phyloP scores from a whole-genome alignment of 1,140 invertebrate genomes.

The Trichonephila clavata region DNA sequence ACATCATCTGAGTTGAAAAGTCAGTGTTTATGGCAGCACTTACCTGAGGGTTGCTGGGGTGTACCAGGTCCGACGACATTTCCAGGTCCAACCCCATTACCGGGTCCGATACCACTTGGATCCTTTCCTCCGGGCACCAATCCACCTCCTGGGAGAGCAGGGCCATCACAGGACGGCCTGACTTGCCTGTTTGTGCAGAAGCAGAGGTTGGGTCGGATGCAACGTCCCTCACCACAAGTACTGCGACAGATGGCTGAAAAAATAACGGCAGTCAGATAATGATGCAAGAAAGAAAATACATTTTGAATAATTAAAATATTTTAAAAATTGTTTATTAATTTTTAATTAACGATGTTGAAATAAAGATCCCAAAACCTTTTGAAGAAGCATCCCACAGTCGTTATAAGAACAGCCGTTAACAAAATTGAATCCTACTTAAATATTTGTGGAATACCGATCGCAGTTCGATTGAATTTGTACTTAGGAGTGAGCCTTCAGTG shows the following conservation, averaged over 20 bases:
- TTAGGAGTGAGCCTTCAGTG: too few species aligned
- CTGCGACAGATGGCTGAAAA: constrained; percentile 88
- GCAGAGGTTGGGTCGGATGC: constrained; percentile 91
- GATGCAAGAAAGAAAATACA: too few species aligned
- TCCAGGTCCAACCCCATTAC: neutral
- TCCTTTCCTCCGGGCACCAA: neutral
- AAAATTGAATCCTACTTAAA: too few species aligned
- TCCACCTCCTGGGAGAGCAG: neutral
- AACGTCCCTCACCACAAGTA: constrained; percentile 87
- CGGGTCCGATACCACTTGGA: neutral
- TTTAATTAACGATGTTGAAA: too few species aligned
- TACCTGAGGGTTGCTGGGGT: neutral
- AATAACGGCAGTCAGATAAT: neutral
- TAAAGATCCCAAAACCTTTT: too few species aligned
- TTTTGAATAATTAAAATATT: too few species aligned
- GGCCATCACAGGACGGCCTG: constrained; percentile 78
- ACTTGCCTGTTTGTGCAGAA: constrained; percentile 85
- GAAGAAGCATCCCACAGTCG: too few species aligned
- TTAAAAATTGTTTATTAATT: too few species aligned
- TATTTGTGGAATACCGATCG: too few species aligned
- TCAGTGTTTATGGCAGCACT: neutral
- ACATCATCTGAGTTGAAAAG: neutral
- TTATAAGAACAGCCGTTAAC: too few species aligned
- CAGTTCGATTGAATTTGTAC: too few species aligned
- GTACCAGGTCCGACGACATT: constrained; percentile 41